Evolutionary conservation across 2,797 vertebrate species (phyloP).

Genomic region (Gallinago nigripennis): DNA sequence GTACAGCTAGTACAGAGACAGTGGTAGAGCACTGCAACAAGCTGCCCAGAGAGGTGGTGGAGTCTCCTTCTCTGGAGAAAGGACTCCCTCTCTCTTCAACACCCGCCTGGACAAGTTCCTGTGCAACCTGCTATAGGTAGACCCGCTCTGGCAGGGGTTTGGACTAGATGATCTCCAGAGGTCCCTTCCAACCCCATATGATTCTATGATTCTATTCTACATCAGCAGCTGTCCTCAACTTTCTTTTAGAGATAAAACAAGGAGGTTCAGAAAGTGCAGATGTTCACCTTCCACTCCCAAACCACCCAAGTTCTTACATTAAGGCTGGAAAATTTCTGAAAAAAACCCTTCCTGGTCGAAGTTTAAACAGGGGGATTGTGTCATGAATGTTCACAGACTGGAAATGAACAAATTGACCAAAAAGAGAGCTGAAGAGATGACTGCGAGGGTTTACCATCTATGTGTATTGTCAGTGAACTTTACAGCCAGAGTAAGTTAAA

Average conservation of each 20-base stretch:
- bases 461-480: background rate
- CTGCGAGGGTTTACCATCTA: background rate
- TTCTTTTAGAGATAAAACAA: background rate
- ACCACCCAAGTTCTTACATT: background rate
- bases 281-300: background rate
- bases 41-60: too few relatives aligned
- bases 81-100: too few relatives aligned
- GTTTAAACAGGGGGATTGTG: background rate
- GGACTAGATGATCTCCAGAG: too few relatives aligned
- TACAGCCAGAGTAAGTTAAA: background rate
- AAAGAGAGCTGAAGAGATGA: background rate
- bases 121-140: too few relatives aligned
- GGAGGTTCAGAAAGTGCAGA: background rate
- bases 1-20: too few relatives aligned
- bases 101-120: too few relatives aligned
- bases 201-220: background rate
- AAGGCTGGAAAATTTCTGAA: background rate
- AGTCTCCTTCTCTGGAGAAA: too few relatives aligned
- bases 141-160: too few relatives aligned
- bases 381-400: background rate
- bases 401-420: background rate
- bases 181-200: too few relatives aligned
- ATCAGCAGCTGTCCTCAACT: background rate
- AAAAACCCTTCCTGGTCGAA: background rate
- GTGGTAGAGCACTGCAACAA: too few relatives aligned